phyloP scores from a whole-genome alignment of 92 coral and sea anemone species.

The Zoanthus sociatus region DNA sequence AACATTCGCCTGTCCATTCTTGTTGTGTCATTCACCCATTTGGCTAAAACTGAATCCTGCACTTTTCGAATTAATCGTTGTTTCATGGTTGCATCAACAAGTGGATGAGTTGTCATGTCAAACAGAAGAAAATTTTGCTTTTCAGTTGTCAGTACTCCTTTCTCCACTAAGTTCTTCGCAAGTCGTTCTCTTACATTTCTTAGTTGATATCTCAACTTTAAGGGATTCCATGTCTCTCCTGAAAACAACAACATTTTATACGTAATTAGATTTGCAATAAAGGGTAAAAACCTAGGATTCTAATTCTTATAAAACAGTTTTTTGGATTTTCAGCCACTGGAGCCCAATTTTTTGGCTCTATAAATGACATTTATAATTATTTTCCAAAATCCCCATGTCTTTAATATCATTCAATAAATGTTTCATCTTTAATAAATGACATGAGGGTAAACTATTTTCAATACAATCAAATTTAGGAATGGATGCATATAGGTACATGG shows the following conservation, averaged over 20 bases:
- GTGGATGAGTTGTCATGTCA: slow-evolving; percentile 99
- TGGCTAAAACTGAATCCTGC: slow-evolving; percentile 91
- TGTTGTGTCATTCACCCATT: slow-evolving; percentile 96
- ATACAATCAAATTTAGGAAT: too few relatives aligned
- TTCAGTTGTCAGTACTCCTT: slow-evolving; percentile 98
- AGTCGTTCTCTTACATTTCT: slow-evolving; percentile 98
- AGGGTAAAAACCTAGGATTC: not conserved
- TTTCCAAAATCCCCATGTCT: too few relatives aligned
- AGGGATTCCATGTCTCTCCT: slow-evolving; percentile 99
- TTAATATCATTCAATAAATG: too few relatives aligned
- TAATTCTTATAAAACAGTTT: too few relatives aligned
- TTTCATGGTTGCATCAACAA: slow-evolving; percentile 88
- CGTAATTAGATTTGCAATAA: not conserved
- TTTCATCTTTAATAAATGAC: too few relatives aligned
- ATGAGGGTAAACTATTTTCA: too few relatives aligned
- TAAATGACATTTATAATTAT: too few relatives aligned
- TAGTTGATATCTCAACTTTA: slow-evolving; percentile 93
- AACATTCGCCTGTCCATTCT: slow-evolving; percentile 88
- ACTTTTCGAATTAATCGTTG: slow-evolving; percentile 89
- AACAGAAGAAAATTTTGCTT: slow-evolving; percentile 98
- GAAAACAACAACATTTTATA: not conserved
- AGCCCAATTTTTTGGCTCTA: too few relatives aligned
- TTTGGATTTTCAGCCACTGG: too few relatives aligned
- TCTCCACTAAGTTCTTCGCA: slow-evolving; percentile 98
- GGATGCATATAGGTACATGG: too few relatives aligned